phyloP scores from a whole-genome alignment of 2,888 invertebrate species.

The Achlya flavicornis region DNA sequence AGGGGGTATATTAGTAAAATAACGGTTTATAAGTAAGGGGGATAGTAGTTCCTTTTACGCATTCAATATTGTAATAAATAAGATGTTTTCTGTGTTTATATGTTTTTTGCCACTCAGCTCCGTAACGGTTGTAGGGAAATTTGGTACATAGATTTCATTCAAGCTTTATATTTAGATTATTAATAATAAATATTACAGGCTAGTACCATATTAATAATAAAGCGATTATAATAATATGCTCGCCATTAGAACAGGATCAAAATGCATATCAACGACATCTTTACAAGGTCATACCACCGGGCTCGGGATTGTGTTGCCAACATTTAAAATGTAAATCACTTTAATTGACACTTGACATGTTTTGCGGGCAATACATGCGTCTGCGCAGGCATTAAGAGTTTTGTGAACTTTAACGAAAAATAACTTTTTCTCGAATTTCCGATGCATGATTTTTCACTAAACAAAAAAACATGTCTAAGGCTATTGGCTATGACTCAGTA shows the following conservation, averaged over 20 bases:
- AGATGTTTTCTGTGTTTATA: too few relatives aligned
- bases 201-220: neutral
- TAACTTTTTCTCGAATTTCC: neutral
- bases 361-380: slow-evolving; percentile 24
- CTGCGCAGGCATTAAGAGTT: slow-evolving; percentile 27
- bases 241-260: slow-evolving; percentile 8
- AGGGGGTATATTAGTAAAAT: too few relatives aligned
- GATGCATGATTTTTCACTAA: too few relatives aligned
- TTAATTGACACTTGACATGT: slow-evolving; percentile 17
- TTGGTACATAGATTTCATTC: too few relatives aligned
- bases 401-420: slow-evolving; percentile 30
- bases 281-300: slow-evolving; percentile 27
- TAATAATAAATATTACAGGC: neutral
- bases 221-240: neutral
- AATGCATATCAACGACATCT: slow-evolving; percentile 18
- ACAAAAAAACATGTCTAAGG: too few relatives aligned
- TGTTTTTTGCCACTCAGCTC: too few relatives aligned
- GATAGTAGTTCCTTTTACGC: too few relatives aligned
- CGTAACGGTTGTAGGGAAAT: too few relatives aligned
- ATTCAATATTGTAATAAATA: too few relatives aligned
- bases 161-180: too few relatives aligned
- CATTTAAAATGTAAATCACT: neutral
- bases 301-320: neutral
- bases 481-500: too few relatives aligned
- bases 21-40: too few relatives aligned